Evolutionary conservation across 1,140 invertebrate species (phyloP), one percentile per base, ranked within the genome.

Genomic region (Drosophila albomicans): DNA sequence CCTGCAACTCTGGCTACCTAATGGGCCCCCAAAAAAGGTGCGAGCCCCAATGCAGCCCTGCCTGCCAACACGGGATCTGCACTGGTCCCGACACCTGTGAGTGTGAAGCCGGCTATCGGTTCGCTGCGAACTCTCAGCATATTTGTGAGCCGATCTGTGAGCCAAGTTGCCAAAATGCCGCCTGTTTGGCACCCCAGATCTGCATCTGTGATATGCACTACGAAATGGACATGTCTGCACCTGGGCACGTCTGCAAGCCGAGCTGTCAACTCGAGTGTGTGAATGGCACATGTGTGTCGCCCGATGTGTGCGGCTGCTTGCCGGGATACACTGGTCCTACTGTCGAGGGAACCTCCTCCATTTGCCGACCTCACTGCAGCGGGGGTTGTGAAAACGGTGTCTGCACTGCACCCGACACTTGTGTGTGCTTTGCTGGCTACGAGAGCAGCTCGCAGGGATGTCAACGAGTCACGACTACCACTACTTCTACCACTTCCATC

Each of bases 161-260:
- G 5, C 71, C 81, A 0, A 64, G 56, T 1, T 94, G 94, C 67
- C n/a, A 41, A 16, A 59, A 79, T 32, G 85, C 59, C 1, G 69
- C 68, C 15, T 91, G 90, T 15, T 5, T 73, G 41, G 75, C 72
- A 0, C 87, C 90, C 0, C 58, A 79, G n/a, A 10, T 58, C 3
- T 96, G 95, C 81, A 86, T 93, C 16, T 95, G 95, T 76, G 94
- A 93, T 70, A 81, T 93, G 35, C 94, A 94, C 51, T 94, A 94
- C 67, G 93, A 94, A 16, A 90, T 67, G 51, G 7, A 66, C 10
- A n/a, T 1, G 8, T 20, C 48, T 0, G 32, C 25, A 5, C 45
- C 67, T 20, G 91, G 91, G 0, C 35, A 43, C 3, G 32, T 77
- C 1, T 94, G 94, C 68, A 62, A 77, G 1, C 81, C 91, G 11